Conservation (phyloP, 2,113 vertebrate genomes). For the Syngnathus floridae region DNA sequence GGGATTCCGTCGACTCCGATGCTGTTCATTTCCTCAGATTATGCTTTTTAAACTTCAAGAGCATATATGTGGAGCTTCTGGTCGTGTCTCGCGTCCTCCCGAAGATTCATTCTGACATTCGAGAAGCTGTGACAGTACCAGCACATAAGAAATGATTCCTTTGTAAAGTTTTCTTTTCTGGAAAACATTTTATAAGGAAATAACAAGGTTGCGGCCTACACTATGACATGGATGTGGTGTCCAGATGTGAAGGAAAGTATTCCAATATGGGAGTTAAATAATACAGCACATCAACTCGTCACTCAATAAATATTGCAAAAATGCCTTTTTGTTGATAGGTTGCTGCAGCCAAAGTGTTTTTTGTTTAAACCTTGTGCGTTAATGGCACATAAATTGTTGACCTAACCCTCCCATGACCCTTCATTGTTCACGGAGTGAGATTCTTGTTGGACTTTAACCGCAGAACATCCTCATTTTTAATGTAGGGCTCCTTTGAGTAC, state of each 20-base stretch:
- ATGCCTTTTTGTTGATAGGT: background rate
- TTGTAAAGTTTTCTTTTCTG: constrained; percentile 40
- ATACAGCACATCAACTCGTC: background rate
- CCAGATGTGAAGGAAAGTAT: constrained; percentile 30
- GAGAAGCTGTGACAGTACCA: constrained; percentile 28
- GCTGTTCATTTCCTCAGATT: background rate
- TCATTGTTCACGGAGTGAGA: constrained; percentile 8
- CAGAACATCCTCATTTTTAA: constrained; percentile 1
- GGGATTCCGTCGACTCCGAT: background rate
- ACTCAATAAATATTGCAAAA: background rate
- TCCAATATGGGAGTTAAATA: background rate
- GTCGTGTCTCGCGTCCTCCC: background rate
- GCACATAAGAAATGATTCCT: constrained; percentile 24
- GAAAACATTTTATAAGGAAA: constrained; percentile 38
- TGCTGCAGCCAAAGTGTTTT: background rate
- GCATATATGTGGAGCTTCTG: background rate
- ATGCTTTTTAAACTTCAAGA: constrained; percentile 8
- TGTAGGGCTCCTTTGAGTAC: too few relatives aligned
- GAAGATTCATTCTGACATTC: constrained; percentile 4
- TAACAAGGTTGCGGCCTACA: constrained; percentile 15
- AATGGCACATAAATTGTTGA: constrained; percentile 9
- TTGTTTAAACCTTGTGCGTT: background rate
- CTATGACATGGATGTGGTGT: constrained; percentile 14
- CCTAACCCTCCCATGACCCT: constrained; percentile 38
- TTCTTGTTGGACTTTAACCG: constrained; percentile 10